These are phyloP conservation scores for Gymnoscopelus braueri DNA, from an alignment of 2,797 vertebrate genomes.

Conservation along the genomic window DNA sequence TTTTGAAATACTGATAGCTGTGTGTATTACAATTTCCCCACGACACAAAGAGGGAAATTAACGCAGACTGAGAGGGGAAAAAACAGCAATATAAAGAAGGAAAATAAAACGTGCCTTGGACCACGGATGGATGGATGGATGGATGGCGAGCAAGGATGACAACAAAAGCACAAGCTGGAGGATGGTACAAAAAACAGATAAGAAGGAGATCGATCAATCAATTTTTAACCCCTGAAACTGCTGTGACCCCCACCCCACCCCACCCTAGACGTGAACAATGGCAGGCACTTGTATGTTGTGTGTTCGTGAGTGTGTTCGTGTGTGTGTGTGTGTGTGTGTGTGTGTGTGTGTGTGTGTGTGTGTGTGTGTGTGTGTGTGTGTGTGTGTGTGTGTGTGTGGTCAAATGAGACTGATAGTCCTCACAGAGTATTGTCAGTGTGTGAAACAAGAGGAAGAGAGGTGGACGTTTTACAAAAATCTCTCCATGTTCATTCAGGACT, in stretches of 20 bases:
- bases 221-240: conserved; percentile 65
- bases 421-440: conserved; percentile 73
- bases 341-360: conserved; percentile 35
- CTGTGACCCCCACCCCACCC: conserved; percentile 79
- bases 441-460: conserved; percentile 46
- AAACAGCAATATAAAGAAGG: no score
- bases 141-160: no score
- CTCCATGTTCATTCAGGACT: conserved; percentile 84
- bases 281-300: conserved; percentile 88
- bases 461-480: conserved; percentile 39
- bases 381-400: conserved; percentile 63
- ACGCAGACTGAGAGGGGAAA: no score
- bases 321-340: no score
- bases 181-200: conserved; percentile 23
- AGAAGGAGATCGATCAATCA: conserved; percentile 30
- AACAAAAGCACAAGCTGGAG: conserved; percentile 11
- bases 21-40: not conserved
- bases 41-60: no score
- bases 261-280: conserved; percentile 75
- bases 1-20: not conserved
- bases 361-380: no score
- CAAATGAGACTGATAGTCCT: conserved; percentile 81
- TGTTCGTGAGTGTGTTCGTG: conserved; percentile 31
- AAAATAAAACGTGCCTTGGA: no score
- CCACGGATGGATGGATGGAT: no score